phyloP scores from a whole-genome alignment of 2,113 vertebrate genomes.

The Onychostruthus taczanowskii region DNA sequence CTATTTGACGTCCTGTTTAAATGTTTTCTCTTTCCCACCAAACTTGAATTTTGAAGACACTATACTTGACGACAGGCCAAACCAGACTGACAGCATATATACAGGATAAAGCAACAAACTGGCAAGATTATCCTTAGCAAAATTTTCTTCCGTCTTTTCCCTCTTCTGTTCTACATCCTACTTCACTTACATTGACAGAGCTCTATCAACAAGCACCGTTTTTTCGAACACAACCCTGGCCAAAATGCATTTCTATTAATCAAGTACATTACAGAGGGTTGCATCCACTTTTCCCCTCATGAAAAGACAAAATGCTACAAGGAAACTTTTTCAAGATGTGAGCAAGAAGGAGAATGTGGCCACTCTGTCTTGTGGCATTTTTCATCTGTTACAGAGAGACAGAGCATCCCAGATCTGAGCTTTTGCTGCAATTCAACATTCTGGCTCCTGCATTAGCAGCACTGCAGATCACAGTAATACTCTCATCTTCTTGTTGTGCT shows the following conservation, averaged over 20 bases:
- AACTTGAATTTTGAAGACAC: not conserved
- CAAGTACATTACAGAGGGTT: not conserved
- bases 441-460: not conserved
- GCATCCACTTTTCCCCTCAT: not conserved
- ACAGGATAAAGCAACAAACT: not conserved
- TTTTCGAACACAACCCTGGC: not conserved
- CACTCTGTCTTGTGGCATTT: not conserved
- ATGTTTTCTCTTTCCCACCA: not conserved
- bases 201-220: not conserved
- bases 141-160: not conserved
- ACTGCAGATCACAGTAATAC: not conserved
- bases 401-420: not conserved
- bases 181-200: not conserved
- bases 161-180: not conserved
- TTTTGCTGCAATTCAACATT: not conserved
- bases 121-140: not conserved
- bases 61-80: not conserved
- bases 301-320: not conserved
- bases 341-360: not conserved
- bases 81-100: not conserved
- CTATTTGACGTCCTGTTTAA: not conserved
- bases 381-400: not conserved
- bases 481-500: not conserved
- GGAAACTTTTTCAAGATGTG: not conserved
- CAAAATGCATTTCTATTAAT: not conserved